Evolutionary conservation across 2,113 vertebrate species (phyloP).

Genomic region (Dinomys branickii): DNA sequence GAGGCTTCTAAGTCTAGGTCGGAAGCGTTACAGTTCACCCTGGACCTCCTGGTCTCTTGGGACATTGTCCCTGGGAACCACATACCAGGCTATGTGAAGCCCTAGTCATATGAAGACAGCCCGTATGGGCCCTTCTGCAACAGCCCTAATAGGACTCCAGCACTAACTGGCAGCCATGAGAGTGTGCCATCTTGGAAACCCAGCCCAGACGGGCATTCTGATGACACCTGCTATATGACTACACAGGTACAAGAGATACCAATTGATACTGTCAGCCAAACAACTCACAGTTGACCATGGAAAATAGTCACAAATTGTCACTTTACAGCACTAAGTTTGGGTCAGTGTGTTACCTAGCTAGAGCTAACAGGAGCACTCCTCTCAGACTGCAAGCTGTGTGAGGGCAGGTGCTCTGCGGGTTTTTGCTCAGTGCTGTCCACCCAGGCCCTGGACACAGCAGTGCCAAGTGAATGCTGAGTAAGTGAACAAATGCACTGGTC

Average conservation of each 20-base stretch:
- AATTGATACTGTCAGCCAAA: neutral
- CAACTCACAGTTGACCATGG: neutral
- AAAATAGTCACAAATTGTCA: neutral
- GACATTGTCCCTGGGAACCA: neutral
- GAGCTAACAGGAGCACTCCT: accelerated
- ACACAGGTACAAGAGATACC: neutral
- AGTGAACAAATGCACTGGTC: neutral
- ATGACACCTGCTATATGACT: neutral
- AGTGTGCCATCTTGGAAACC: neutral
- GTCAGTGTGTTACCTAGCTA: too few species aligned
- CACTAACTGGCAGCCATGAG: neutral
- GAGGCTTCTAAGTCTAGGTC: neutral
- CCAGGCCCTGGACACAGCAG: neutral
- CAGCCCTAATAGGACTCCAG: neutral
- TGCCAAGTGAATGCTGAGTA: neutral
- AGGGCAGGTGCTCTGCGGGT: neutral
- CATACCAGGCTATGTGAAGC: neutral
- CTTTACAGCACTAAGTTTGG: neutral
- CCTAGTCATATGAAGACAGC: neutral
- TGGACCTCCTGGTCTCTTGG: neutral
- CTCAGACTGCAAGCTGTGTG: neutral
- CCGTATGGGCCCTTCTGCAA: neutral
- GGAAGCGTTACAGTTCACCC: neutral
- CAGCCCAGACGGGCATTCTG: neutral
- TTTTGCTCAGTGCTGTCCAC: neutral